Evolutionary conservation across 2,113 vertebrate species (phyloP), one percentile per base, ranked within the genome.

Genomic region (Python bivittatus): DNA sequence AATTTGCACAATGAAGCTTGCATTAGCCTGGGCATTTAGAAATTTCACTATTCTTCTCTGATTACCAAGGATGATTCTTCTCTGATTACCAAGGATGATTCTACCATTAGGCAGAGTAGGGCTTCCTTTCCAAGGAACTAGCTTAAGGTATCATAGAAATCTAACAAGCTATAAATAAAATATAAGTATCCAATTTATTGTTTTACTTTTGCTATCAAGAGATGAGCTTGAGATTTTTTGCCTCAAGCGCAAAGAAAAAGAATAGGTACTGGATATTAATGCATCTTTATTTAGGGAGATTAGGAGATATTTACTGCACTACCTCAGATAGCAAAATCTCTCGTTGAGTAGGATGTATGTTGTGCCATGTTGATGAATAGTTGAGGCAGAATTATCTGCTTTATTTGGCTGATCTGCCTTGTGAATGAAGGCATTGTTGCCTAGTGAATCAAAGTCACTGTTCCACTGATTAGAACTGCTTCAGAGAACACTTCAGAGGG

Each of bases 11-110:
- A 20, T 79, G n/a, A 79, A 79, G 17, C 33, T 42, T 79, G 72
- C 2, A 20, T 79, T 79, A 79, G 22, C 17, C 42, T 79, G 72
- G n/a, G 72, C 42, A 79, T 1, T 79, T 42, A 22, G 72, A 68
- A 91, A 8, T 52, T 38, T 9, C 7, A n/a, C 12, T 33, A 0
- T 87, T 86, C 27, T 54, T 68, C 44, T 29, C 2, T 95, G 95
- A 96, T 95, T 94, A 94, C 96, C 90, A 0, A 13, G 90, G 94
- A 86, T 0, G 0, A 29, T 87, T 86, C 27, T 54, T 68, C 44
- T 29, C 2, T 95, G 95, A 96, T 95, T 94, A 94, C 96, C 90
- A 0, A 13, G 90, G 94, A 86, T 0, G 84, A 54, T 86, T n/a
- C 52, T 86, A 86, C 85, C 27, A 79, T 79, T 38, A 38, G 33